phyloP scores from a whole-genome alignment of 2,888 invertebrate genomes.

The Formica aserva region DNA sequence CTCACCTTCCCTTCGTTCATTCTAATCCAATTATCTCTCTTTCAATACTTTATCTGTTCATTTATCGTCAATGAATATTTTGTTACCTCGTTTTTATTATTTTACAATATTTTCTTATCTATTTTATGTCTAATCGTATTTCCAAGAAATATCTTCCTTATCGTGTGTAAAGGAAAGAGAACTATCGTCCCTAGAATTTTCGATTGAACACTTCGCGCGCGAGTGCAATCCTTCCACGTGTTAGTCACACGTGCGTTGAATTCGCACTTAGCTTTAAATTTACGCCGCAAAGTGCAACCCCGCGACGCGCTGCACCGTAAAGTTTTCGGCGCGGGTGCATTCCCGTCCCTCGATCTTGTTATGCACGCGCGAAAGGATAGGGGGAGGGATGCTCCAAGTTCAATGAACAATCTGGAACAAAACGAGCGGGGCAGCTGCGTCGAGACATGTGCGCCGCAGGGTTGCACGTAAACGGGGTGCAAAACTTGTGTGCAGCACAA shows the following conservation, averaged over 20 bases:
- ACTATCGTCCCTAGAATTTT: neutral
- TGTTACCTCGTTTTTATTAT: neutral
- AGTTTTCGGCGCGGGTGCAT: slow-evolving; percentile 31
- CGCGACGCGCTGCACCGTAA: slow-evolving; percentile 31
- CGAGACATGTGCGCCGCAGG: slow-evolving; percentile 58
- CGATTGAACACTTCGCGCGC: neutral
- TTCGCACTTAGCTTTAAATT: slow-evolving; percentile 32
- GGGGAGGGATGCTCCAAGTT: slow-evolving; percentile 60
- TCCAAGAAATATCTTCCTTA: neutral
- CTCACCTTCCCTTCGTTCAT: neutral
- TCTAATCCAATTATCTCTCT: slow-evolving; percentile 12
- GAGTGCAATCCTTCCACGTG: neutral
- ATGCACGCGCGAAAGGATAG: slow-evolving; percentile 50
- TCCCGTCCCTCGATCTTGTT: slow-evolving; percentile 52
- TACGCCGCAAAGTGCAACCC: slow-evolving; percentile 10
- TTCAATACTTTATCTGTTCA: neutral
- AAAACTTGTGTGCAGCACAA: slow-evolving; percentile 68
- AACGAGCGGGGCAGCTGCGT: slow-evolving; percentile 64
- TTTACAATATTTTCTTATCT: neutral
- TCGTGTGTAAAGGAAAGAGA: neutral
- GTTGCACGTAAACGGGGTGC: slow-evolving; percentile 69
- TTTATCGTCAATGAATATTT: neutral
- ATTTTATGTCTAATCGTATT: neutral
- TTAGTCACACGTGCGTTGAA: neutral
- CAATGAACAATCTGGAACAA: slow-evolving; percentile 69